Conservation (phyloP, 2,797 vertebrate species). For the Gymnoscopelus microlampas region DNA sequence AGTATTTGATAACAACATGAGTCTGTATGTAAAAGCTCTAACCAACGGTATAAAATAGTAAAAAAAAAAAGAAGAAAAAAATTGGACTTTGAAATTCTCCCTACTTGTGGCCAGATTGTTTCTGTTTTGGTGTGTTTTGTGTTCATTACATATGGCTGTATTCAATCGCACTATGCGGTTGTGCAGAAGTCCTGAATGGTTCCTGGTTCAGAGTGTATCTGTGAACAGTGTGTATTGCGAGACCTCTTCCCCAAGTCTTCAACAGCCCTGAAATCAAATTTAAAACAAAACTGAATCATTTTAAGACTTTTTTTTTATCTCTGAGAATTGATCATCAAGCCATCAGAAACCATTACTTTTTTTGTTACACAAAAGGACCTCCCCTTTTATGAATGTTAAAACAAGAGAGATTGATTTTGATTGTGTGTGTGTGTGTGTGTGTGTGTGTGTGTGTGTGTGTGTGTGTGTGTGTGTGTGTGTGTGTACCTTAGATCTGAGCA, state of each 20-base stretch:
- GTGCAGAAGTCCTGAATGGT: slow-evolving; percentile 5
- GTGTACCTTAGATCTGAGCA: slow-evolving; percentile 74
- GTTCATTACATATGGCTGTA: slow-evolving; percentile 5
- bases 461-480: slow-evolving; percentile 3
- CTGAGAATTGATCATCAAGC: not conserved
- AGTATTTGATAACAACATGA: not conserved
- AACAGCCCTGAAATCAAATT: slow-evolving; percentile 32
- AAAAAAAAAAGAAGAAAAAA: slow-evolving; percentile 4
- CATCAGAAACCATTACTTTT: no score
- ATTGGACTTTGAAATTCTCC: not conserved
- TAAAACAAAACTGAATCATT: not conserved
- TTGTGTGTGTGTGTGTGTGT: slow-evolving; percentile 6
- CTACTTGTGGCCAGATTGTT: not conserved
- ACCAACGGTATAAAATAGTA: not conserved
- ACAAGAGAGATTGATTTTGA: not conserved
- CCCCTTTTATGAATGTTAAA: not conserved
- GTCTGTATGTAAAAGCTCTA: slow-evolving; percentile 1
- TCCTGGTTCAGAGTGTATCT: slow-evolving; percentile 12
- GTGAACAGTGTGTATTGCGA: not conserved
- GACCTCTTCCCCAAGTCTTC: slow-evolving; percentile 7
- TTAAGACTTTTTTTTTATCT: not conserved
- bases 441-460: not conserved
- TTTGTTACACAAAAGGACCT: not conserved
- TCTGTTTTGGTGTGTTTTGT: slow-evolving; percentile 2
- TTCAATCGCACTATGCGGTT: slow-evolving; percentile 13